Base-by-base conservation (phyloP, 2,113 vertebrate species). In the Mixornis gularis region DNA sequence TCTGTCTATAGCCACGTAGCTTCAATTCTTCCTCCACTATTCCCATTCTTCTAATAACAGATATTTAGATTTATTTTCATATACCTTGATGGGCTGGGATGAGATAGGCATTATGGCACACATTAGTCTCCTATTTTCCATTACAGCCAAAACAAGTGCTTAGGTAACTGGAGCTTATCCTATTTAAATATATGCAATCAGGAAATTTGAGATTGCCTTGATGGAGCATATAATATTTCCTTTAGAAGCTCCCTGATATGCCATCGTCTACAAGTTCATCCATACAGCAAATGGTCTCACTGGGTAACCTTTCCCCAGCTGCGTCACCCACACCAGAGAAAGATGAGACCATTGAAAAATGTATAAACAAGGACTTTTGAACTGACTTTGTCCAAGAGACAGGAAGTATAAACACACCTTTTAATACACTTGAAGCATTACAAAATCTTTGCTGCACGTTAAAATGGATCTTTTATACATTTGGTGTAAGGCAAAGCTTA, bases 141-240 rank as follows among this genome's bases (percentile, higher is more conserved):
- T 97, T 98, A 96, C 93, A 95, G 87, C 32, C 53, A 92, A 93
- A 95, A 93, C 80, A 90, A 96, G 93, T 68, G 79, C 96, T 96
- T 66, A 49, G 62, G 97, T 98, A 97, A 98, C 87, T 73, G 89
- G 92, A 97, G 95, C 97, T 97, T 97, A 96, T 97, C 96, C 96
- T 96, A 90, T 96, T 97, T 95, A 97, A 98, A 97, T 97, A 97
- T 97, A 97, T 97, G 96, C 97, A 97, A 96, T 97, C 97, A 95
- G 97, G 97, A 97, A 97, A 98, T 97, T 97, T 96, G 97, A 98
- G 96, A 94, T 94, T 65, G 89, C 81, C 96, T 96, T 97, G 97
- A 97, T 97, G 97, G 97, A 96, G 91, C 95, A 97, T 98, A 95
- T 97, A 97, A 97, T 97, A 98, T 98, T 98, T 98, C 97, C 96